These are phyloP conservation scores for Zootermopsis nevadensis DNA, from an alignment of 2,888 invertebrate genomes.

Conservation along the genomic window DNA sequence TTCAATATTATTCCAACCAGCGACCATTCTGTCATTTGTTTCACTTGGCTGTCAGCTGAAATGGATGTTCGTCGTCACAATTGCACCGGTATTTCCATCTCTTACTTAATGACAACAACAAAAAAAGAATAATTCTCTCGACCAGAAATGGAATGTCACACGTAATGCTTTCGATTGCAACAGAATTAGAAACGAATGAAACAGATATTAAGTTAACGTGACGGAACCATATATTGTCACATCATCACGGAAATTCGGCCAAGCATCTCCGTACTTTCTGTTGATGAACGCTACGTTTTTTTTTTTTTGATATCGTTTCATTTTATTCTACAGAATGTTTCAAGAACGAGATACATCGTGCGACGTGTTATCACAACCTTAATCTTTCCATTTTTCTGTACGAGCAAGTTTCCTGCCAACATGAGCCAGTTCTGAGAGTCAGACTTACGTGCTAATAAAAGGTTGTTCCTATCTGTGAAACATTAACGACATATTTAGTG, in stretches of 20 bases:
- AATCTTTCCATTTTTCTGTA: too few relatives aligned
- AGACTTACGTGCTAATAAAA: too few relatives aligned
- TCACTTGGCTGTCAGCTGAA: background rate
- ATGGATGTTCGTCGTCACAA: background rate
- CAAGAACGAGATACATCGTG: background rate
- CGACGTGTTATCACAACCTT: too few relatives aligned
- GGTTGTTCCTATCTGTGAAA: too few relatives aligned
- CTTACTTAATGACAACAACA: background rate
- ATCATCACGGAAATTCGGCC: slow-evolving; percentile 33
- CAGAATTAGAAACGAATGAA: background rate
- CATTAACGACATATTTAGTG: too few relatives aligned
- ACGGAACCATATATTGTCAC: slow-evolving; percentile 21
- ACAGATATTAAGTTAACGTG: background rate
- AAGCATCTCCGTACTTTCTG: slow-evolving; percentile 22
- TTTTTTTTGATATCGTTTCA: background rate
- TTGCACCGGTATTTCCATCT: background rate
- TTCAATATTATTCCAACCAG: background rate
- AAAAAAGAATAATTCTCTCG: background rate
- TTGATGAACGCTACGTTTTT: background rate
- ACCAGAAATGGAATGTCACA: background rate
- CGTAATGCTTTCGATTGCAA: slow-evolving; percentile 10
- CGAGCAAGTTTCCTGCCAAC: too few relatives aligned
- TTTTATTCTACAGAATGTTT: background rate
- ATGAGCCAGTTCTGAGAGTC: too few relatives aligned
- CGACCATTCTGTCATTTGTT: background rate